A percentile compares a stretch with the other conserved stretches of the same genome.
Evolutionary conservation across 2,797 vertebrate species (phyloP).

Genomic region (Acanthurus lineatus): DNA sequence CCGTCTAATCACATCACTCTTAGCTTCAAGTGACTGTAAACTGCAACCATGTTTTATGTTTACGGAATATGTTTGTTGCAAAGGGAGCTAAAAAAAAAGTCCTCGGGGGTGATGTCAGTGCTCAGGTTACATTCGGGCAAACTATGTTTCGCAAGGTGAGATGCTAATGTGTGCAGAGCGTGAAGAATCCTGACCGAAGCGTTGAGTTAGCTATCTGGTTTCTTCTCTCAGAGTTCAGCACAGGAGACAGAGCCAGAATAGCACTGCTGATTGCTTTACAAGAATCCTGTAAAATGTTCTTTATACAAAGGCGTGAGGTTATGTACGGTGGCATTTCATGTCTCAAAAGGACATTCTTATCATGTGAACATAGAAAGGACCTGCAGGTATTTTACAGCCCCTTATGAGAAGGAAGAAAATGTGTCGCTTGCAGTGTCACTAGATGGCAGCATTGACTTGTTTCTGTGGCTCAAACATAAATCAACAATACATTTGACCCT

Average conservation of each 20-base stretch:
- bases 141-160: conserved; percentile 25
- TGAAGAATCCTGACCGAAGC: conserved; percentile 26
- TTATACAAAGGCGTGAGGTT: conserved; percentile 3
- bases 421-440: conserved; percentile 3
- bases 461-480: background rate
- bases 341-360: background rate
- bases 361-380: background rate
- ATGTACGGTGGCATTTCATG: background rate
- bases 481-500: background rate
- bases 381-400: background rate
- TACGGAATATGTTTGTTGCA: conserved; percentile 1
- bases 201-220: conserved; percentile 26
- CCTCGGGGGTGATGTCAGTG: conserved; percentile 1
- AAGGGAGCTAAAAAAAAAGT: conserved; percentile 10
- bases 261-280: background rate
- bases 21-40: conserved; percentile 14
- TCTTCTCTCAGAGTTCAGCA: conserved; percentile 14
- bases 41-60: conserved; percentile 12
- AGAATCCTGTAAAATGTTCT: conserved; percentile 5
- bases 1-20: background rate
- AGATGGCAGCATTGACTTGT: conserved; percentile 54
- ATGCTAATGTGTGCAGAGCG: conserved; percentile 37
- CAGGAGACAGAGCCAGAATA: conserved; percentile 34
- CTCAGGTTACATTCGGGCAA: conserved; percentile 32
- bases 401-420: background rate